Evolutionary conservation across 2,888 invertebrate species (phyloP).

Genomic region (Leptura quadrifasciata): DNA sequence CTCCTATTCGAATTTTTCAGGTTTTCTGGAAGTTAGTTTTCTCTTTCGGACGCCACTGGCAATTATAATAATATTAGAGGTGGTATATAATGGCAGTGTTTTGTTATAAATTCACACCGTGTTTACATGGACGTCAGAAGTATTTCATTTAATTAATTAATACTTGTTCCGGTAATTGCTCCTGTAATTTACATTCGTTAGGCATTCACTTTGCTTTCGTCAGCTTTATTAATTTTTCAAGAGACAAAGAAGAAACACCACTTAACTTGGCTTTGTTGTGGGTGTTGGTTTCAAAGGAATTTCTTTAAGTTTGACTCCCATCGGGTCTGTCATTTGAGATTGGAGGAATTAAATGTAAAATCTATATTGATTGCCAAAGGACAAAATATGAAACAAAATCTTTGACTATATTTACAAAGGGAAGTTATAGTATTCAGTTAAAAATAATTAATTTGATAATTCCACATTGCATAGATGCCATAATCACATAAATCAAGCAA

Average conservation of each 20-base stretch:
- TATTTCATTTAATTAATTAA: conserved; percentile 70
- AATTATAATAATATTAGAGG: conserved; percentile 65
- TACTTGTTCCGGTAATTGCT: conserved; percentile 71
- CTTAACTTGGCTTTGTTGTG: conserved; percentile 48
- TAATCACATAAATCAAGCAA: too few species aligned
- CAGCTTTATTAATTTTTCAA: conserved; percentile 65
- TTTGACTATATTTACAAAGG: too few species aligned
- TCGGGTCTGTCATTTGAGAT: not conserved
- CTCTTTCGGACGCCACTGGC: conserved; percentile 28
- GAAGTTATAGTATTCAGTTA: too few species aligned
- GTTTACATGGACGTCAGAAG: conserved; percentile 65
- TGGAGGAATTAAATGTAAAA: not conserved
- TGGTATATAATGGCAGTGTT: conserved; percentile 65
- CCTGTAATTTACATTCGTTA: conserved; percentile 66
- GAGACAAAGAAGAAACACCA: conserved; percentile 50
- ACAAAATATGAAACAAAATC: not conserved
- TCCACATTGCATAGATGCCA: too few species aligned
- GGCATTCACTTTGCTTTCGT: conserved; percentile 60
- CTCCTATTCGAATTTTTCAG: too few species aligned
- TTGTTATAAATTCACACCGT: conserved; percentile 70
- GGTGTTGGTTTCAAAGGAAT: conserved; percentile 46
- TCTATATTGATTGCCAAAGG: not conserved
- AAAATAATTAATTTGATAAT: too few species aligned
- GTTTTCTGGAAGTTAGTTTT: too few species aligned
- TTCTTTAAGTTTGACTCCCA: conserved; percentile 21